These are phyloP conservation scores for Cavia aperea DNA, from an alignment of 2,113 vertebrate species.

Conservation along the genomic window DNA sequence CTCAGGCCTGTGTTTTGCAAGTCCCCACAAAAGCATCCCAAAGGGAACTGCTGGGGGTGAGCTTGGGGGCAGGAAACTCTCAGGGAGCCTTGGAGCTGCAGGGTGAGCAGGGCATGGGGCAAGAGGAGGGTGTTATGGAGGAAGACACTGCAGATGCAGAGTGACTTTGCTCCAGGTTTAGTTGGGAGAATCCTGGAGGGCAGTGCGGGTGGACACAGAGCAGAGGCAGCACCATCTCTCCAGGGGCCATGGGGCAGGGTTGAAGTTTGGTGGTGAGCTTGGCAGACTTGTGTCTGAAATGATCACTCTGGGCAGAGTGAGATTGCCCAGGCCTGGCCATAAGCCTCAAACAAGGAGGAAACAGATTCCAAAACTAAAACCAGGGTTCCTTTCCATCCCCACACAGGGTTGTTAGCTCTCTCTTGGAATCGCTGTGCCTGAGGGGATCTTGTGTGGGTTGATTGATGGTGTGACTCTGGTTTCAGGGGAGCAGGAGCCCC, in stretches of 20 bases:
- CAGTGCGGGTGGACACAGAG: not conserved
- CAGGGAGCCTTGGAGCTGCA: not conserved
- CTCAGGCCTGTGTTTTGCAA: accelerated
- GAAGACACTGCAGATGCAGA: not conserved
- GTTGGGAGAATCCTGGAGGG: not conserved
- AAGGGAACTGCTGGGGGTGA: not conserved
- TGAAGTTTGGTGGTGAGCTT: not conserved
- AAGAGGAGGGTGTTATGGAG: not conserved
- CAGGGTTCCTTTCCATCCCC: not conserved
- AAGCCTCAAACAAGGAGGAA: not conserved
- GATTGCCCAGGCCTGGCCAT: not conserved
- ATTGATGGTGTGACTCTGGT: not conserved
- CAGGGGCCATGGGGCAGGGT: not conserved
- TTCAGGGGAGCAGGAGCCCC: not conserved
- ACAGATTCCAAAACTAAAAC: not conserved
- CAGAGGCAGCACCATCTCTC: not conserved
- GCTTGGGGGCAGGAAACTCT: too few relatives aligned
- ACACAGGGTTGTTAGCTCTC: not conserved
- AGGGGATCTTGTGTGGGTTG: not conserved
- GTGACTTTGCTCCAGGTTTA: not conserved
- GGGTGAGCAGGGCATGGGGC: not conserved
- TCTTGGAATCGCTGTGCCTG: not conserved
- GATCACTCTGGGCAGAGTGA: not conserved
- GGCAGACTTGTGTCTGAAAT: not conserved
- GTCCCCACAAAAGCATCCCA: accelerated